These are phyloP conservation scores for Nebria ingens DNA, from an alignment of 1,140 invertebrate genomes.

Conservation along the genomic window DNA sequence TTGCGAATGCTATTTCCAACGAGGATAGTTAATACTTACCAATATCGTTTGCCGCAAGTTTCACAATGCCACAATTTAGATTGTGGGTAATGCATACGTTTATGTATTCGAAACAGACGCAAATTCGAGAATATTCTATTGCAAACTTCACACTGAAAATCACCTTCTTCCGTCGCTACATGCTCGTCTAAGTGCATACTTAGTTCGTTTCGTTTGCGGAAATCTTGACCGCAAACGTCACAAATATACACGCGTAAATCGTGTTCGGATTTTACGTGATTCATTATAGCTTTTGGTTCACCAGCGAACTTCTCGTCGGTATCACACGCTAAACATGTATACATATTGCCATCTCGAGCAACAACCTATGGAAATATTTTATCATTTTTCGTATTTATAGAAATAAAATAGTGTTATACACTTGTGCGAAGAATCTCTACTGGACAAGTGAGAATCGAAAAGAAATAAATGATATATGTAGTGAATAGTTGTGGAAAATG, in stretches of 20 bases:
- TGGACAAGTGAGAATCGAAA: conserved; percentile 11
- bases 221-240: conserved; percentile 54
- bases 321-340: conserved; percentile 49
- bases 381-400: conserved; percentile 1
- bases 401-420: no score
- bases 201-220: conserved; percentile 50
- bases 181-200: conserved; percentile 55
- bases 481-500: no score
- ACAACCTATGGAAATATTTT: conserved; percentile 35
- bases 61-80: conserved; percentile 52
- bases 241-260: conserved; percentile 57
- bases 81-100: conserved; percentile 49
- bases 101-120: conserved; percentile 49
- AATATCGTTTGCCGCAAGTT: conserved; percentile 53
- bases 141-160: conserved; percentile 56
- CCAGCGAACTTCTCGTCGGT: conserved; percentile 36
- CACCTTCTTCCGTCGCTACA: conserved; percentile 43
- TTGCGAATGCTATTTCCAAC: background rate
- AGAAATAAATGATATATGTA: no score
- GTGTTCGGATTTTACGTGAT: conserved; percentile 49
- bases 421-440: no score
- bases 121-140: conserved; percentile 51
- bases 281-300: conserved; percentile 46
- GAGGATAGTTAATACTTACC: conserved; percentile 31
- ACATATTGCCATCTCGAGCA: conserved; percentile 38